phyloP scores from a whole-genome alignment of 2,113 vertebrate species.

The Fulmarus glacialis region DNA sequence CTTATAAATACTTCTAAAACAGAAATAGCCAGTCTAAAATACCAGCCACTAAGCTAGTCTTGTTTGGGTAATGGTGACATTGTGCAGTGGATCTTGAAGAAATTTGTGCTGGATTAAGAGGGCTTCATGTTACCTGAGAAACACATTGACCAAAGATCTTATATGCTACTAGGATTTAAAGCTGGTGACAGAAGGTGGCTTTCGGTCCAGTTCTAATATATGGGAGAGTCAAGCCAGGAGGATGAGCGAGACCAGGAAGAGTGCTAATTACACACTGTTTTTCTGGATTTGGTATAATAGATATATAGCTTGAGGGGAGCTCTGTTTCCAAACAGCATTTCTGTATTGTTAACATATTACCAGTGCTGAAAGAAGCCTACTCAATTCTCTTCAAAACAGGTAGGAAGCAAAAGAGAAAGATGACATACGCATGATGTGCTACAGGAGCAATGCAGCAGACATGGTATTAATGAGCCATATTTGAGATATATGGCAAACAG shows the following conservation, averaged over 20 bases:
- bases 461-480: not conserved
- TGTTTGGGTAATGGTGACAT: not conserved
- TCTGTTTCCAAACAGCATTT: not conserved
- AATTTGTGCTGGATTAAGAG: not conserved
- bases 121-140: not conserved
- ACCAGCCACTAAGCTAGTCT: not conserved
- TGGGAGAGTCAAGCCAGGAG: not conserved
- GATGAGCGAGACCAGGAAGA: not conserved
- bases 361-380: not conserved
- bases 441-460: not conserved
- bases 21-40: not conserved
- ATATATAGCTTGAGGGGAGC: not conserved
- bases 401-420: not conserved
- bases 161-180: not conserved
- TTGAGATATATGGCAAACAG: not conserved
- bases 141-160: not conserved
- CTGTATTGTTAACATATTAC: not conserved
- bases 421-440: accelerated
- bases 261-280: not conserved
- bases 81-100: not conserved
- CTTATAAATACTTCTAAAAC: not conserved
- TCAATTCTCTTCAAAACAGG: not conserved
- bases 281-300: not conserved
- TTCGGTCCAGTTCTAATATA: not conserved
- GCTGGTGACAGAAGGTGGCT: not conserved